These are phyloP conservation scores for Eilema depressum DNA, from an alignment of 2,888 invertebrate species.

Conservation along the genomic window DNA sequence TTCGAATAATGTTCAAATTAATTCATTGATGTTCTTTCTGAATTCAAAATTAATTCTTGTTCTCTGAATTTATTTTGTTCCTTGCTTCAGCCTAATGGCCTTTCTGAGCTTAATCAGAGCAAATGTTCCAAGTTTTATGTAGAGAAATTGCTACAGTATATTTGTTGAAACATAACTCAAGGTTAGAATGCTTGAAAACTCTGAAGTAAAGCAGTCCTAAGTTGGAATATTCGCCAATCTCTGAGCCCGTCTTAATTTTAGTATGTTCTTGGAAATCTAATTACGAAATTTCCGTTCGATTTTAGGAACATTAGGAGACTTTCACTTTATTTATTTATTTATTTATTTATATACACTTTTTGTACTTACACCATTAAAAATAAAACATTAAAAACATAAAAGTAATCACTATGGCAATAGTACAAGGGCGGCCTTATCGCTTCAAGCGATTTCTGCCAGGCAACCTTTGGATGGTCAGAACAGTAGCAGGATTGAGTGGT, in stretches of 20 bases:
- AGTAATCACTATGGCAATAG: no score
- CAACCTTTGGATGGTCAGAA: no score
- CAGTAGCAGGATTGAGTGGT: no score
- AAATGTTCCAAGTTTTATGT: constrained; percentile 19
- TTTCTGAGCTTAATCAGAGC: constrained; percentile 8
- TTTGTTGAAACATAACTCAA: constrained; percentile 12
- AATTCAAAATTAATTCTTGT: not conserved
- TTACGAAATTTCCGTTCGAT: not conserved
- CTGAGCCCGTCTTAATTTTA: not conserved
- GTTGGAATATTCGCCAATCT: not conserved
- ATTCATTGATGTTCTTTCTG: not conserved
- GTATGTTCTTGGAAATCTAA: not conserved
- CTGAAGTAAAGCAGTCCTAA: not conserved
- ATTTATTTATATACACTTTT: no score
- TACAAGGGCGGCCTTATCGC: no score
- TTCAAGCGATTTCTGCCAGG: no score
- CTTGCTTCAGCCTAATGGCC: not conserved
- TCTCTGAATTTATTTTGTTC: constrained; percentile 13
- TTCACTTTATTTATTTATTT: no score
- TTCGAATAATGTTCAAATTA: not conserved
- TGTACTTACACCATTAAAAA: no score
- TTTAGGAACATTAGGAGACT: not conserved
- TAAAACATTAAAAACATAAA: no score
- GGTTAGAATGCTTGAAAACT: not conserved
- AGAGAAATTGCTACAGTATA: constrained; percentile 1